Percentiles rank a stretch among this genome's conserved stretches.
These are phyloP conservation scores for Brachionus manjavacas DNA, from an alignment of 1,140 invertebrate species.

Conservation along the genomic window DNA sequence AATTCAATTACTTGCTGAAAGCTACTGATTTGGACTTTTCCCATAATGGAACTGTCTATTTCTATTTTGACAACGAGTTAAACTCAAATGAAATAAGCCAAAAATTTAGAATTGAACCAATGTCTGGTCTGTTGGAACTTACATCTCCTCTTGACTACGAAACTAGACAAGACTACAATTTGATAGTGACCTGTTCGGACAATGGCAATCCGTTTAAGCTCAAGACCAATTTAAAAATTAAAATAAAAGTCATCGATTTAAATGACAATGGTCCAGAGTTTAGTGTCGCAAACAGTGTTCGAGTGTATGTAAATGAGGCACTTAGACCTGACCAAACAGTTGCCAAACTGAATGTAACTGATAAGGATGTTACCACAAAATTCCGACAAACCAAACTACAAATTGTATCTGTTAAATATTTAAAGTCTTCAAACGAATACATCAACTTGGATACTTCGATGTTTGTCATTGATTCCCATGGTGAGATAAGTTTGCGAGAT, in stretches of 20 bases:
- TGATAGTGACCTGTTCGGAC: slow-evolving; percentile 14
- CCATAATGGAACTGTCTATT: slow-evolving; percentile 5
- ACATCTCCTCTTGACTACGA: slow-evolving; percentile 10
- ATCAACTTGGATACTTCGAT: background rate
- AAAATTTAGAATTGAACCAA: slow-evolving; percentile 31
- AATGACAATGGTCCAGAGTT: slow-evolving; percentile 33
- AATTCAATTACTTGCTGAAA: background rate
- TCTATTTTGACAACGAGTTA: background rate
- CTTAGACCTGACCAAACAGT: background rate
- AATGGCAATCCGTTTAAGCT: slow-evolving; percentile 2
- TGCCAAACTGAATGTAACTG: background rate
- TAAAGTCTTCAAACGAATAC: background rate
- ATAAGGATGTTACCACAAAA: background rate
- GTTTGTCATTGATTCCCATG: background rate
- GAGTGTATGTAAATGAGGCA: background rate
- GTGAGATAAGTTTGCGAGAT: background rate
- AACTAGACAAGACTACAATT: background rate
- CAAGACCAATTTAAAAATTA: background rate
- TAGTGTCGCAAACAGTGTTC: background rate
- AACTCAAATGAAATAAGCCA: background rate
- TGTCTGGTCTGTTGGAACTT: background rate
- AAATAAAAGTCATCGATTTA: background rate
- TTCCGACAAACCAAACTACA: background rate
- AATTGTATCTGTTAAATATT: background rate
- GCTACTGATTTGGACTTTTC: slow-evolving; percentile 13